These are phyloP conservation scores for Lipotes vexillifer DNA, from an alignment of 2,113 vertebrate species.

Conservation along the genomic window DNA sequence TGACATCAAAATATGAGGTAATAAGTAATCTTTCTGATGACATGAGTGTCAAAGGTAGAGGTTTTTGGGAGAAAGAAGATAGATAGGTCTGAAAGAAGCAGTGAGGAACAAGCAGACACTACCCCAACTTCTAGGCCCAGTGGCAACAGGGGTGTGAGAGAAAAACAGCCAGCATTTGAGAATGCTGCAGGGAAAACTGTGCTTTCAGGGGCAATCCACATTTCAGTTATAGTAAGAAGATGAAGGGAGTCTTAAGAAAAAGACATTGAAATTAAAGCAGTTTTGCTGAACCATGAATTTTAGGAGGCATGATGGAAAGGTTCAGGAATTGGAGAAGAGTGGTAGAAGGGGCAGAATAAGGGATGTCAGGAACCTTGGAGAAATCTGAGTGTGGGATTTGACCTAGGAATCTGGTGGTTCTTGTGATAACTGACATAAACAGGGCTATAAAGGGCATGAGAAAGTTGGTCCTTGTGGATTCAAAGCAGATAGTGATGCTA, in stretches of 20 bases:
- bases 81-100: background rate
- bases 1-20: background rate
- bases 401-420: background rate
- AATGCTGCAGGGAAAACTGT: background rate
- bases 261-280: background rate
- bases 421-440: background rate
- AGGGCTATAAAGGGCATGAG: background rate
- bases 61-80: background rate
- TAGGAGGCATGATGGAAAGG: background rate
- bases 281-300: background rate
- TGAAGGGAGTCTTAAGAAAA: background rate
- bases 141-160: background rate
- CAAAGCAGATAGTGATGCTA: background rate
- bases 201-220: background rate
- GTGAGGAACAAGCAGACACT: background rate
- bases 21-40: background rate
- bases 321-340: background rate
- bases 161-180: background rate
- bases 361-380: background rate
- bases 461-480: background rate
- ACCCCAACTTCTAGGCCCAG: background rate
- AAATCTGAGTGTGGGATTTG: background rate
- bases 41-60: background rate
- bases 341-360: background rate
- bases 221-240: background rate